phyloP scores from a whole-genome alignment of 2,888 invertebrate species.

The Agrotis exclamationis region DNA sequence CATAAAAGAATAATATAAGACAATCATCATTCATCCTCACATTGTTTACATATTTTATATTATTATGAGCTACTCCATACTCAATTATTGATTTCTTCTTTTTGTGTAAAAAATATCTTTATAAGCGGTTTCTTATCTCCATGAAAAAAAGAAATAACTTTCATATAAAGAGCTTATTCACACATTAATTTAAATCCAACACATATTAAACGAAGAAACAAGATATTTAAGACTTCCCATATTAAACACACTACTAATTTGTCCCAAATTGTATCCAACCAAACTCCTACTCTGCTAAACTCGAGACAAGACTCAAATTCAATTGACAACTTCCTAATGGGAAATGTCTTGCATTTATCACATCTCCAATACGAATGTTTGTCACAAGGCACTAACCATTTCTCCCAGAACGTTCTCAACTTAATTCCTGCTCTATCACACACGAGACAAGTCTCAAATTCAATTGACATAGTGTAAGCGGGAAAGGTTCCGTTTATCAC shows the following conservation, averaged over 20 bases:
- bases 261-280: background rate
- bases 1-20: too few relatives aligned
- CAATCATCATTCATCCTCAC: too few relatives aligned
- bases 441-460: slow-evolving; percentile 11
- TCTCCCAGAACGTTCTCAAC: background rate
- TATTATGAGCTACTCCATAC: too few relatives aligned
- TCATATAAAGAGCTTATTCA: background rate
- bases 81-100: too few relatives aligned
- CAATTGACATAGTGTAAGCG: slow-evolving; percentile 5
- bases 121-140: background rate
- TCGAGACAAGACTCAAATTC: slow-evolving; percentile 12
- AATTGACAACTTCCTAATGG: slow-evolving; percentile 11
- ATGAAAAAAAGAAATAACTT: background rate
- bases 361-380: slow-evolving; percentile 62
- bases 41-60: too few relatives aligned
- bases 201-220: slow-evolving; percentile 30
- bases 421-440: slow-evolving; percentile 6
- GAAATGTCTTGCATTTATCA: slow-evolving; percentile 64
- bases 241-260: slow-evolving; percentile 15
- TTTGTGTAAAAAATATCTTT: too few relatives aligned
- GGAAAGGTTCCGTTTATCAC: slow-evolving; percentile 64
- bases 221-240: slow-evolving; percentile 26
- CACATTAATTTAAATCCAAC: slow-evolving; percentile 22
- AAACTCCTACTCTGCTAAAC: slow-evolving; percentile 6
- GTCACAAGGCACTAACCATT: slow-evolving; percentile 58